phyloP scores from a whole-genome alignment of 1,140 invertebrate genomes.

The Trichonephila clavipes region DNA sequence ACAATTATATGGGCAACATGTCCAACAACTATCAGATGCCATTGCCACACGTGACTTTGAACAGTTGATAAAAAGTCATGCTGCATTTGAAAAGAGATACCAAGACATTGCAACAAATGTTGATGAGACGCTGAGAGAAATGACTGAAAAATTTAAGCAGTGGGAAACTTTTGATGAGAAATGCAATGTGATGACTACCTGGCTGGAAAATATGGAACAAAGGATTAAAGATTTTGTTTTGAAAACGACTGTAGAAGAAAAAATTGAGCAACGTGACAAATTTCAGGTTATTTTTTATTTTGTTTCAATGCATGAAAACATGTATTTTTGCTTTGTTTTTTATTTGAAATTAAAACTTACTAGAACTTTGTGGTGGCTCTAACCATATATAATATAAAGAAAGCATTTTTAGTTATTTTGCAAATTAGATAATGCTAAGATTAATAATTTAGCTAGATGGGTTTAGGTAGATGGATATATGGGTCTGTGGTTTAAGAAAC shows the following conservation, averaged over 20 bases:
- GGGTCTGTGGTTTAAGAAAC: too few relatives aligned
- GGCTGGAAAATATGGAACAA: conserved; percentile 93
- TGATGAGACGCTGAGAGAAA: conserved; percentile 87
- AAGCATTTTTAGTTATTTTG: too few relatives aligned
- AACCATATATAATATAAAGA: too few relatives aligned
- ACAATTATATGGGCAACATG: neutral
- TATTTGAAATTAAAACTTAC: too few relatives aligned
- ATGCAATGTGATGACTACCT: conserved; percentile 89
- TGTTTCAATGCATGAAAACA: too few relatives aligned
- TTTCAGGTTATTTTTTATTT: conserved; percentile 87
- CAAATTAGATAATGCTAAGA: too few relatives aligned
- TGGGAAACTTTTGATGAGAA: conserved; percentile 95
- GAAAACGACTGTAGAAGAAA: conserved; percentile 93
- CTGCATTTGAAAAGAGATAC: conserved; percentile 45
- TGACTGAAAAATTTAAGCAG: conserved; percentile 92
- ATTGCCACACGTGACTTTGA: conserved; percentile 64
- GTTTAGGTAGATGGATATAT: too few relatives aligned
- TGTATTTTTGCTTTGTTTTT: conserved; percentile 77
- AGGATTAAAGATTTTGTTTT: conserved; percentile 92
- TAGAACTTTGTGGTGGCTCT: too few relatives aligned
- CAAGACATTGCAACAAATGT: conserved; percentile 79
- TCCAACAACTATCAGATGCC: conserved; percentile 48
- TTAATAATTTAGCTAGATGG: too few relatives aligned
- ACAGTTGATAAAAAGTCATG: conserved; percentile 48
- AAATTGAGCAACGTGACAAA: conserved; percentile 92